phyloP scores from a whole-genome alignment of 2,888 invertebrate genomes.

The Euphydryas editha region DNA sequence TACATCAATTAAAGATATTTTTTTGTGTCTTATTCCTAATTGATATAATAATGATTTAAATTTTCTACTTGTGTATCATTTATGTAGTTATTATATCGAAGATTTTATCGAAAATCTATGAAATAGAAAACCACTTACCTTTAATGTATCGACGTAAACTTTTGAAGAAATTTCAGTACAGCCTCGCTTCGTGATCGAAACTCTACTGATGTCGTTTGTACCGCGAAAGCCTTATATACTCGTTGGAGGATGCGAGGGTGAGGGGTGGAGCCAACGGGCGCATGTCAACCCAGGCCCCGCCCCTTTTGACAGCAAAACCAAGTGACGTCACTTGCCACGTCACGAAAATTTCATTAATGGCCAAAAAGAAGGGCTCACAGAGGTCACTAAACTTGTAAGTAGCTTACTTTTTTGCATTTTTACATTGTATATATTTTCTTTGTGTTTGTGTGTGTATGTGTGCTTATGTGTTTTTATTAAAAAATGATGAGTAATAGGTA shows the following conservation, averaged over 20 bases:
- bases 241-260: slow-evolving; percentile 51
- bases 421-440: not conserved
- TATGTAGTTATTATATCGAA: not conserved
- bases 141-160: slow-evolving; percentile 68
- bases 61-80: too few species aligned
- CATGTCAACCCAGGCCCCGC: slow-evolving; percentile 60
- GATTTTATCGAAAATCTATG: not conserved
- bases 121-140: slow-evolving; percentile 62
- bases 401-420: not conserved
- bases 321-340: slow-evolving; percentile 59
- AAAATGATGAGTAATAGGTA: too few species aligned
- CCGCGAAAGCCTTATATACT: slow-evolving; percentile 65
- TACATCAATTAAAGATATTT: too few species aligned
- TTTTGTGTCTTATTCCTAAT: too few species aligned
- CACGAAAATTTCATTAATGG: slow-evolving; percentile 41
- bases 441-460: too few species aligned
- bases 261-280: slow-evolving; percentile 64
- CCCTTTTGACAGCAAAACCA: slow-evolving; percentile 62
- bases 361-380: slow-evolving; percentile 19
- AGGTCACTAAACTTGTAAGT: slow-evolving; percentile 11
- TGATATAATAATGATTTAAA: too few species aligned
- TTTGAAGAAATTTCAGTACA: slow-evolving; percentile 53
- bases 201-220: slow-evolving; percentile 43
- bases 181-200: slow-evolving; percentile 47
- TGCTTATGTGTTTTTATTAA: too few species aligned